Conservation (phyloP, 2,797 vertebrate genomes). For the Adrianichthys oophorus region DNA sequence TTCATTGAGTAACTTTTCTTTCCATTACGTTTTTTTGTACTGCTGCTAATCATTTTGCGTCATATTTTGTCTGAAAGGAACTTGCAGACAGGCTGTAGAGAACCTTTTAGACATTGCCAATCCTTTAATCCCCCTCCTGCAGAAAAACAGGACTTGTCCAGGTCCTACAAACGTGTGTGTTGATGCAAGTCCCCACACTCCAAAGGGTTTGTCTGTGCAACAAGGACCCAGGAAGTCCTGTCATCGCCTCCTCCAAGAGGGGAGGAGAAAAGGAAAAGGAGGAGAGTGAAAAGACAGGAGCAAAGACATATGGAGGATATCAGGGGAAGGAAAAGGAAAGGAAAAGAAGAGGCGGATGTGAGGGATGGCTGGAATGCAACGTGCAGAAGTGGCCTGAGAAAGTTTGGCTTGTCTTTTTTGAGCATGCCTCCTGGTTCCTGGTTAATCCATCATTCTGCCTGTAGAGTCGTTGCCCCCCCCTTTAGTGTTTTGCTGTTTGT, state of each 20-base stretch:
- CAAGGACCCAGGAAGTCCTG: conserved; percentile 65
- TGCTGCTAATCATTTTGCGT: too few species aligned
- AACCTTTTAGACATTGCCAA: too few species aligned
- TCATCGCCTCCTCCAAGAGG: conserved; percentile 55
- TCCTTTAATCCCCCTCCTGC: too few species aligned
- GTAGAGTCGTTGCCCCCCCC: conserved; percentile 18
- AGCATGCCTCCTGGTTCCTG: conserved; percentile 56
- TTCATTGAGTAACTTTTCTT: too few species aligned
- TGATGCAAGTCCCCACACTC: conserved; percentile 33
- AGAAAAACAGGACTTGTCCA: too few species aligned
- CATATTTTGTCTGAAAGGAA: too few species aligned
- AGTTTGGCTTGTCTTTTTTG: conserved; percentile 53
- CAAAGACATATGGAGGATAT: conserved; percentile 53
- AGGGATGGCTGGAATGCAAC: conserved; percentile 19
- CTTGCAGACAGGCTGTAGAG: too few species aligned
- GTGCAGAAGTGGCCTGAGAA: conserved; percentile 22
- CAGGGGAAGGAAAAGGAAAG: conserved; percentile 41
- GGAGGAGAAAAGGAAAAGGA: conserved; percentile 27
- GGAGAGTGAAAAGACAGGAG: conserved; percentile 35
- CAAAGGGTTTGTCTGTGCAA: conserved; percentile 60
- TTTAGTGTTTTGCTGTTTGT: conserved; percentile 7
- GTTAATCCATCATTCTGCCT: conserved; percentile 66
- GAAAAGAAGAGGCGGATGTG: conserved; percentile 14
- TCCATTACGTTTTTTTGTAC: too few species aligned
- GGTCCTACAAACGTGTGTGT: too few species aligned